These are phyloP conservation scores for Struthidea cinerea DNA, from an alignment of 2,113 vertebrate genomes.

Conservation along the genomic window DNA sequence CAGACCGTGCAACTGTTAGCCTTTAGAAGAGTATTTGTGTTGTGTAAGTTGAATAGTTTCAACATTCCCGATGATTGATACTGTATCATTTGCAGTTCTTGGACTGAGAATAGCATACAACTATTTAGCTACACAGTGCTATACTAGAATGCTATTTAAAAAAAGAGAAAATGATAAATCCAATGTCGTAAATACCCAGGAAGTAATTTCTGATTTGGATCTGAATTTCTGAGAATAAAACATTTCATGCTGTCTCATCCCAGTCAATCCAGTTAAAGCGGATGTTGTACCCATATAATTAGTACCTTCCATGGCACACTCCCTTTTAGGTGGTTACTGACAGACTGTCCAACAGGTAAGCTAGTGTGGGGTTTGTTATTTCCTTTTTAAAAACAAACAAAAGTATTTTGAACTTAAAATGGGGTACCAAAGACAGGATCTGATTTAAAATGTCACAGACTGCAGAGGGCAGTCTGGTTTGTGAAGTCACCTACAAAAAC, in stretches of 20 bases:
- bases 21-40: background rate
- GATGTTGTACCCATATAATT: background rate
- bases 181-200: background rate
- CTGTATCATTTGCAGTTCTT: background rate
- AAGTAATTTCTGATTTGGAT: background rate
- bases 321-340: background rate
- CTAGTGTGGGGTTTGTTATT: background rate
- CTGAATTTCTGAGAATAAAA: background rate
- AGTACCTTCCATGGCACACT: background rate
- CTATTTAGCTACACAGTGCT: background rate
- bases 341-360: background rate
- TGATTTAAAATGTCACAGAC: background rate
- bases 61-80: background rate
- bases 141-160: background rate
- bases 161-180: background rate
- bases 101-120: background rate
- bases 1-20: background rate
- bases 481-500: background rate
- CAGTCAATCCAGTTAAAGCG: background rate
- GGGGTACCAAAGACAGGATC: background rate
- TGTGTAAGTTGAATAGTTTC: background rate
- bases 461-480: background rate
- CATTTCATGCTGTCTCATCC: background rate
- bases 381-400: background rate
- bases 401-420: background rate